Evolutionary conservation across 2,888 invertebrate species (phyloP).

Genomic region (Gastrophysa polygoni): DNA sequence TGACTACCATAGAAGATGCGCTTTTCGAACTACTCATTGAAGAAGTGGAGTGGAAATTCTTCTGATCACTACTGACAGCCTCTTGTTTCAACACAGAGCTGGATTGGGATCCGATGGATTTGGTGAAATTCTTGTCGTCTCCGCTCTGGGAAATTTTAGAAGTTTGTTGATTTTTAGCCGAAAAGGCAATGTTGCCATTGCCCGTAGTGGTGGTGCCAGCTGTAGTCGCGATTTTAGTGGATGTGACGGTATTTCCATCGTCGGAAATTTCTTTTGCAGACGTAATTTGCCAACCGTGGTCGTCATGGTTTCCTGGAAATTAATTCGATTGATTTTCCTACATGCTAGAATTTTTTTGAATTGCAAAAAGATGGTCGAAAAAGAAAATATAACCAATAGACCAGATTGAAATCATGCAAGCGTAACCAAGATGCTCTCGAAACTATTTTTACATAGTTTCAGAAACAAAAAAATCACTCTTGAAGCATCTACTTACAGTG

Average conservation of each 20-base stretch:
- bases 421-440: too few species aligned
- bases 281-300: constrained; percentile 70
- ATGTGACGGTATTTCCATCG: constrained; percentile 69
- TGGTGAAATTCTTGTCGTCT: constrained; percentile 62
- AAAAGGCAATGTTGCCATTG: constrained; percentile 69
- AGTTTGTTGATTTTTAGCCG: constrained; percentile 67
- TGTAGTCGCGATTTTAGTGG: constrained; percentile 67
- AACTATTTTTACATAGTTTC: too few species aligned
- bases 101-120: constrained; percentile 59
- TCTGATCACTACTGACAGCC: constrained; percentile 61
- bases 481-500: too few species aligned
- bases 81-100: constrained; percentile 61
- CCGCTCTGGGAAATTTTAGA: constrained; percentile 63
- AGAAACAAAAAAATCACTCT: too few species aligned
- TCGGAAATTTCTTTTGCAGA: constrained; percentile 67
- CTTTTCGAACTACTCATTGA: constrained; percentile 47
- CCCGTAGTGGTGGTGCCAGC: constrained; percentile 67
- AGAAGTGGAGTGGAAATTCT: constrained; percentile 46
- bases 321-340: neutral
- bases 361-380: too few species aligned
- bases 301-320: constrained; percentile 58
- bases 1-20: constrained; percentile 50
- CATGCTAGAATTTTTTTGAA: too few species aligned
- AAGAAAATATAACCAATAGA: too few species aligned
- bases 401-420: too few species aligned